Percentiles rank a stretch among this genome's conserved stretches.
Evolutionary conservation across 2,797 vertebrate species (phyloP).

Genomic region (Sebastes jordani): DNA sequence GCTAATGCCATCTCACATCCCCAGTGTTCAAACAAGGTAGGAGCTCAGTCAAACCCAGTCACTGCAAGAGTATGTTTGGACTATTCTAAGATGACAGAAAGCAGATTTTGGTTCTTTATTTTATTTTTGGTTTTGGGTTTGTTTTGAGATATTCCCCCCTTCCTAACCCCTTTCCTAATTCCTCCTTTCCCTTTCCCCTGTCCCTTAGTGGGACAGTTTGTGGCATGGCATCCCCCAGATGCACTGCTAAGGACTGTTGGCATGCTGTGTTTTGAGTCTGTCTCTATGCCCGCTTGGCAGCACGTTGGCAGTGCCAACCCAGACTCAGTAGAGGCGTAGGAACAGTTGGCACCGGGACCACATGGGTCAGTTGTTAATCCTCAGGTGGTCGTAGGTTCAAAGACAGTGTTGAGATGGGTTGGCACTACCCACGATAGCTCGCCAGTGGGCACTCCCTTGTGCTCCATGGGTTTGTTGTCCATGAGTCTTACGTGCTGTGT

Average conservation of each 20-base stretch:
- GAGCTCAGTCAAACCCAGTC: conserved; percentile 67
- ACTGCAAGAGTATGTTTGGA: conserved; percentile 54
- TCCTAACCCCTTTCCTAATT: conserved; percentile 22
- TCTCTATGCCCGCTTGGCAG: conserved; percentile 71
- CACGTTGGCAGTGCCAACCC: conserved; percentile 78
- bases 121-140: conserved; percentile 66
- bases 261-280: conserved; percentile 84
- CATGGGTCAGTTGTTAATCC: conserved; percentile 43
- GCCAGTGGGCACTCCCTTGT: conserved; percentile 71
- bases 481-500: conserved; percentile 79
- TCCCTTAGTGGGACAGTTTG: conserved; percentile 72
- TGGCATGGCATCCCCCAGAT: conserved; percentile 84
- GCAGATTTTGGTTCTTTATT: conserved; percentile 59
- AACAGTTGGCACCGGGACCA: conserved; percentile 41
- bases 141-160: conserved; percentile 62
- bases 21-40: conserved; percentile 79
- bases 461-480: conserved; percentile 79
- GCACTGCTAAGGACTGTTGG: conserved; percentile 81
- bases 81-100: conserved; percentile 41
- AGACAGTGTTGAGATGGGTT: conserved; percentile 53
- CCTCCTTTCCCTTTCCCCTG: conserved; percentile 42
- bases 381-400: conserved; percentile 39
- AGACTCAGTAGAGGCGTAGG: conserved; percentile 45
- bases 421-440: conserved; percentile 68
- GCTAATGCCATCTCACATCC: conserved; percentile 73